Percentiles rank a stretch among this genome's conserved stretches.
phyloP scores from a whole-genome alignment of 1,140 invertebrate genomes.

The Propsilocerus akamusi region DNA sequence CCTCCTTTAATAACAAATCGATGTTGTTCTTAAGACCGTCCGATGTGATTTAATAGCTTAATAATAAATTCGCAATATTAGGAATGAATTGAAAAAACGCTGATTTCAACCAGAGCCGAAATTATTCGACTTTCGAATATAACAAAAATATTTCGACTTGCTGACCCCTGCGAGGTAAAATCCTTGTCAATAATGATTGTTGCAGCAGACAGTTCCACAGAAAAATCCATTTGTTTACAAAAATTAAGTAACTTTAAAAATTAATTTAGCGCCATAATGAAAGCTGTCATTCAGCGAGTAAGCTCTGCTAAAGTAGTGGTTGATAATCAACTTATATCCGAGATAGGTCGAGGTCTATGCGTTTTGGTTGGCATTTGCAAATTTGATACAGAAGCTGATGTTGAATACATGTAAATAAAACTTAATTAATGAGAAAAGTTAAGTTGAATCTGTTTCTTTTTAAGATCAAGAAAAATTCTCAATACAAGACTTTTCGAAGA shows the following conservation, averaged over 20 bases:
- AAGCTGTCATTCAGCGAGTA: constrained; percentile 56
- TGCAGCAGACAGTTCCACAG: too few species aligned
- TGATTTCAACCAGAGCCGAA: too few species aligned
- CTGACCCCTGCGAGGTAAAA: too few species aligned
- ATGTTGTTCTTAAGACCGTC: not conserved
- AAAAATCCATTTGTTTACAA: too few species aligned
- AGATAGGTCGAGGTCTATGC: constrained; percentile 68
- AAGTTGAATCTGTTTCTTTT: constrained; percentile 14
- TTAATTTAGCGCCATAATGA: constrained; percentile 31
- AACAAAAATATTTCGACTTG: too few species aligned
- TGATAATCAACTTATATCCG: constrained; percentile 55
- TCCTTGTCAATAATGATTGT: too few species aligned
- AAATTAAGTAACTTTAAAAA: not conserved
- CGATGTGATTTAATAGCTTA: not conserved
- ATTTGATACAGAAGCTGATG: constrained; percentile 57
- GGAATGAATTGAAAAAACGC: too few species aligned
- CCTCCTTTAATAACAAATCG: not conserved
- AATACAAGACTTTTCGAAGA: constrained; percentile 70
- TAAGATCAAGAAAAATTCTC: constrained; percentile 61
- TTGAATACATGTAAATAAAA: constrained; percentile 65
- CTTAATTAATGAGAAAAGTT: not conserved
- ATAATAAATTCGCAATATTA: too few species aligned
- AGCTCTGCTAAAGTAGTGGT: constrained; percentile 52
- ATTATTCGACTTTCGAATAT: too few species aligned
- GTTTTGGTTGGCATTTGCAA: constrained; percentile 68